A percentile compares a stretch with the other conserved stretches of the same genome.
phyloP scores from a whole-genome alignment of 2,113 vertebrate genomes.

The Heterochromis multidens region DNA sequence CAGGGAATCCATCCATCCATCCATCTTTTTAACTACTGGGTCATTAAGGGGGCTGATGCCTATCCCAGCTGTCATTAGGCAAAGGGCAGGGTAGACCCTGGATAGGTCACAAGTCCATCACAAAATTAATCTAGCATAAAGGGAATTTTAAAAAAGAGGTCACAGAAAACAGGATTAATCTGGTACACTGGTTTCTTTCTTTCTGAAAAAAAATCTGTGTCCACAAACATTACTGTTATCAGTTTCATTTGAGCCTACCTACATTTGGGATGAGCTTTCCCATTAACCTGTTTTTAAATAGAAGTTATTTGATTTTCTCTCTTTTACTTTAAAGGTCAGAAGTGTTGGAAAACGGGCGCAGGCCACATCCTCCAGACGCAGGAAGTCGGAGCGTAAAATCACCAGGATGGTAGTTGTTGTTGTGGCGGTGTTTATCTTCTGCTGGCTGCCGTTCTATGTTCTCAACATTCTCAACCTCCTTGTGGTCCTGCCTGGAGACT shows the following conservation, averaged over 20 bases:
- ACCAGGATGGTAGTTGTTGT: constrained; percentile 94
- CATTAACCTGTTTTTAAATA: neutral
- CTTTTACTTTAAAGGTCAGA: constrained; percentile 69
- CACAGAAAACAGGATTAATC: accelerated
- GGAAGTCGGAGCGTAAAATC: constrained; percentile 88
- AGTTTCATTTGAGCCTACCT: neutral
- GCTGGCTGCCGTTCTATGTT: constrained; percentile 93
- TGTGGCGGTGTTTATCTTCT: constrained; percentile 89
- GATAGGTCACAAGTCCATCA: too few species aligned
- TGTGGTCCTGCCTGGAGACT: constrained; percentile 85
- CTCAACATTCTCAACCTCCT: constrained; percentile 92
- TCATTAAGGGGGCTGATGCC: neutral
- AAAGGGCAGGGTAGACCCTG: too few species aligned
- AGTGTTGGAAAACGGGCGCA: constrained; percentile 83
- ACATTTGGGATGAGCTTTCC: neutral
- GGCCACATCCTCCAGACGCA: constrained; percentile 81
- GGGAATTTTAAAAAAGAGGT: too few species aligned
- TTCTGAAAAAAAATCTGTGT: neutral
- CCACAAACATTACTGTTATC: neutral
- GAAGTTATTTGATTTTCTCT: neutral
- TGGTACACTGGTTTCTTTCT: neutral
- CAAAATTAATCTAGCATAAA: too few species aligned
- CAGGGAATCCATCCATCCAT: neutral
- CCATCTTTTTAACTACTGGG: neutral
- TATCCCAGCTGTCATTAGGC: neutral